A percentile compares a stretch with the other conserved stretches of the same genome.
Conservation (phyloP, 2,888 invertebrate species). For the Tuberolachnus salignus region DNA sequence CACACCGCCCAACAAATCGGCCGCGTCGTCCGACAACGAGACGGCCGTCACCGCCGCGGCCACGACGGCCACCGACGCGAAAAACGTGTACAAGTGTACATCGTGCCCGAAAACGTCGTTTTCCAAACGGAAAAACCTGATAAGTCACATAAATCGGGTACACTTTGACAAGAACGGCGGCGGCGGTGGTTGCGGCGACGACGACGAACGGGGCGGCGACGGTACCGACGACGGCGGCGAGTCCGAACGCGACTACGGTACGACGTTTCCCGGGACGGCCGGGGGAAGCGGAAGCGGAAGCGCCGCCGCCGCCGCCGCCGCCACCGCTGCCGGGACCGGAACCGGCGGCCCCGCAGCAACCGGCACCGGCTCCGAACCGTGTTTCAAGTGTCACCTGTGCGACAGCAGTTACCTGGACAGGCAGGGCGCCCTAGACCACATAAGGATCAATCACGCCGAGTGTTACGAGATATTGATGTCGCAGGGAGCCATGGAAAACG, state of each 20-base stretch:
- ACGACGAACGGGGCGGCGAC: constrained; percentile 40
- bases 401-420: constrained; percentile 84
- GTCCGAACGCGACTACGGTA: constrained; percentile 33
- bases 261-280: not conserved
- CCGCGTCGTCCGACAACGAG: constrained; percentile 25
- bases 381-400: constrained; percentile 92
- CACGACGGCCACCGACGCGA: constrained; percentile 62
- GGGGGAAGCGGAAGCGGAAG: too few relatives aligned
- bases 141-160: constrained; percentile 71
- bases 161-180: constrained; percentile 49
- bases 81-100: constrained; percentile 79
- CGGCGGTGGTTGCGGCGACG: constrained; percentile 24
- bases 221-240: constrained; percentile 14
- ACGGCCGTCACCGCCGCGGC: constrained; percentile 60
- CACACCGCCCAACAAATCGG: constrained; percentile 56
- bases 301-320: not conserved
- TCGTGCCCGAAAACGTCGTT: constrained; percentile 84
- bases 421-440: constrained; percentile 80
- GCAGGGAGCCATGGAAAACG: constrained; percentile 77
- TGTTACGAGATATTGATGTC: constrained; percentile 83
- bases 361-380: constrained; percentile 68
- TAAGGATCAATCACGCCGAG: constrained; percentile 74
- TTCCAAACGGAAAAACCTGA: constrained; percentile 77
- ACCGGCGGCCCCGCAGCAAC: constrained; percentile 28
- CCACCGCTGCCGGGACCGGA: not conserved